These are phyloP conservation scores for Pocillopora damicornis DNA, from an alignment of 64 coral and sea anemone species.

Conservation along the genomic window DNA sequence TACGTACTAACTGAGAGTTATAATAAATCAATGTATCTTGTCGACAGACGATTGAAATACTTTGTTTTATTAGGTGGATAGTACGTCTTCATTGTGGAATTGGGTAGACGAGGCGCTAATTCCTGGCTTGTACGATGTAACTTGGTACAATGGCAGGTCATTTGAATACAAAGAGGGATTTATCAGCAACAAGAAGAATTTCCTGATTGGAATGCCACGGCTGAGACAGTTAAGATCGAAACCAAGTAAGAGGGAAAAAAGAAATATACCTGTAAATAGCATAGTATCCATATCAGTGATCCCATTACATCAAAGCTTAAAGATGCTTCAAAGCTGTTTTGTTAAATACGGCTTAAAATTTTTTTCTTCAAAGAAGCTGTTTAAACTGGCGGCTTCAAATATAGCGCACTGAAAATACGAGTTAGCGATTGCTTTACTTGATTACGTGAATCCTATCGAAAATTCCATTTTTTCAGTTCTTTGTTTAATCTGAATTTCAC, in stretches of 20 bases:
- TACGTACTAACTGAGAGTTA: too few species aligned
- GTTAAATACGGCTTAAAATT: too few species aligned
- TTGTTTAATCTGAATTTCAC: too few species aligned
- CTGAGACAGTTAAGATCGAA: slow-evolving; percentile 57
- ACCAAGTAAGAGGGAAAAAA: slow-evolving; percentile 32
- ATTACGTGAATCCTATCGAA: too few species aligned
- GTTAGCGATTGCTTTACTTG: too few species aligned
- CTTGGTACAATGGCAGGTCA: slow-evolving; percentile 57
- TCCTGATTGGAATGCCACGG: slow-evolving; percentile 73
- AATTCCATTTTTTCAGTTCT: too few species aligned
- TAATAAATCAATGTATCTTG: too few species aligned
- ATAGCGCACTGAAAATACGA: too few species aligned
- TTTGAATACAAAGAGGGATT: slow-evolving; percentile 63
- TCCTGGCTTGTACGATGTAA: slow-evolving; percentile 62
- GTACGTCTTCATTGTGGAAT: slow-evolving; percentile 25
- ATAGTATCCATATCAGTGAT: not conserved
- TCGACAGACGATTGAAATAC: not conserved
- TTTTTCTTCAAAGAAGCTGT: too few species aligned
- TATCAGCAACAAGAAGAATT: slow-evolving; percentile 45
- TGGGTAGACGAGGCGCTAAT: slow-evolving; percentile 53
- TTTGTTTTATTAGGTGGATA: not conserved
- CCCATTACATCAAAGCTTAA: not conserved
- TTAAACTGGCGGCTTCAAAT: too few species aligned
- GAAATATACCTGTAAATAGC: not conserved
- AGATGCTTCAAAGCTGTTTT: too few species aligned